phyloP scores from a whole-genome alignment of 2,797 vertebrate species.

The Tolypeutes matacus region DNA sequence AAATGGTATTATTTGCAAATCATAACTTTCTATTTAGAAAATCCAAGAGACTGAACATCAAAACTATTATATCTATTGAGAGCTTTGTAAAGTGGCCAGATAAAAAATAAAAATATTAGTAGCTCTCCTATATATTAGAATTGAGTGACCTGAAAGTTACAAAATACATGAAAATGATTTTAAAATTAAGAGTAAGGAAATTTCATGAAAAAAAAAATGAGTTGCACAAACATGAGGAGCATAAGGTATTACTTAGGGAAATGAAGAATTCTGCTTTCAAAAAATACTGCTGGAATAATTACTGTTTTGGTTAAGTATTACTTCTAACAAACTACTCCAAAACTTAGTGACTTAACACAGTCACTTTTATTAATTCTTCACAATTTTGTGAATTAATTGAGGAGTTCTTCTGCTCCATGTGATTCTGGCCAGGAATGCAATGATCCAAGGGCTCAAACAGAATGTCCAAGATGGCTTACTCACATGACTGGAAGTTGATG shows the following conservation, averaged over 20 bases:
- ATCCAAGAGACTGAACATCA: not conserved
- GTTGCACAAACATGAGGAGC: not conserved
- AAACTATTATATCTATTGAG: not conserved
- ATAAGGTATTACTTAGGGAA: not conserved
- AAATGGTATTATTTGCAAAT: not conserved
- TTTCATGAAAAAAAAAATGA: conserved; percentile 9
- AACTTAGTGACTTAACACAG: not conserved
- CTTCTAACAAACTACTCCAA: not conserved
- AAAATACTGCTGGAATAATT: not conserved
- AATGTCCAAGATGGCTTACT: not conserved
- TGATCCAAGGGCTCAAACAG: not conserved
- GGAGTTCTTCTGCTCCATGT: not conserved
- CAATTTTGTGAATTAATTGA: conserved; percentile 1
- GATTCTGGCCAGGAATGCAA: not conserved
- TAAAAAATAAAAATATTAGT: not conserved
- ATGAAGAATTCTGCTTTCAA: not conserved
- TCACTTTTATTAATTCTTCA: conserved; percentile 10
- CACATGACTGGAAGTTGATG: not conserved
- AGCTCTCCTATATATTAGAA: not conserved
- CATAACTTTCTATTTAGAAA: not conserved
- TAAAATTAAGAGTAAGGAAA: not conserved
- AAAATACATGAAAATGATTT: conserved; percentile 6
- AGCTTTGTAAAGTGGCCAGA: not conserved
- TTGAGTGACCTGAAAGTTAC: not conserved
- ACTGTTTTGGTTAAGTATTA: not conserved